Evolutionary conservation across 2,888 invertebrate genomes (phyloP), one percentile per base, ranked within the genome.

Genomic region (Diarsia mendica): DNA sequence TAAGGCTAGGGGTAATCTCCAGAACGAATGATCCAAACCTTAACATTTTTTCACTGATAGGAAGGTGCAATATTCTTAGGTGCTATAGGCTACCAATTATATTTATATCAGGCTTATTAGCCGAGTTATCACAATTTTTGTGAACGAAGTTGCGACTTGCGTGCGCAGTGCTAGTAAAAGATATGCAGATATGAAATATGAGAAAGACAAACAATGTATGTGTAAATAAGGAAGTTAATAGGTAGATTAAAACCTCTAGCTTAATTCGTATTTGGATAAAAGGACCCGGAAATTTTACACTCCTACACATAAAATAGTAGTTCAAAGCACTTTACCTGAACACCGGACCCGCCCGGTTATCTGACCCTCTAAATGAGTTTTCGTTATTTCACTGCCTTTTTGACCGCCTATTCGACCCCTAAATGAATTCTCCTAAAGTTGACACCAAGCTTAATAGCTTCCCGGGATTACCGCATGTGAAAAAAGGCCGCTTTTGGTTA

Each of bases 341-440:
- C 82, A 79, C 68, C 61, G 72, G 73, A 75, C 82, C 78, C 72
- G 72, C 77, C 84, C 77, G 61, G 66, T 68, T 84, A 85, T 81
- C 84, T 82, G 81, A 85, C 88, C 88, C 81, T 81, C 82, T 80
- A 88, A 87, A 87, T 86, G 87, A 86, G 85, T 80, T 88, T 87
- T 85, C 82, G 84, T 86, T 88, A 87, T 88, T 81, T 80, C 67
- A 80, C 76, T 83, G 63, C 76, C 86, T 66, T 80, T 86, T 78
- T 76, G 80, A 82, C 83, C 80, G 81, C 75, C 79, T 82, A 68
- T 80, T 80, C 69, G 81, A 84, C 82, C 88, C 77, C 77, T 79
- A 79, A 88, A 87, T 86, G 77, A 87, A 85, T 82, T 86, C 75
- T 63, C 80, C 58, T 61, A 74, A 85, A 88, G 82, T 84, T 88